Percentiles rank a stretch among this genome's conserved stretches.
These are phyloP conservation scores for Mycogona germanica DNA, from an alignment of 2,888 invertebrate genomes.

Conservation along the genomic window DNA sequence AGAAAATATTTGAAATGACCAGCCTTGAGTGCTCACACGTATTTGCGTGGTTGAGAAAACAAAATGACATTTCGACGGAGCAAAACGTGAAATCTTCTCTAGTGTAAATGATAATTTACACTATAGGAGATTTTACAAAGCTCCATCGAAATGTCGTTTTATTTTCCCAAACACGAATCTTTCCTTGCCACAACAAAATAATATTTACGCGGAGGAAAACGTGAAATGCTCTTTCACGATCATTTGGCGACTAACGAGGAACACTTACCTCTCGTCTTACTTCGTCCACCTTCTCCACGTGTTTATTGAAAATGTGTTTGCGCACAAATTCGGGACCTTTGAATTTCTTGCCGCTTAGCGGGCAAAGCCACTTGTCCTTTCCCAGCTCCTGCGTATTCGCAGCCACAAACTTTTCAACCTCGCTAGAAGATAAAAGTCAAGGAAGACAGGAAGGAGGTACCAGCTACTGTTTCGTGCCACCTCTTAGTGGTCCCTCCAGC, in stretches of 20 bases:
- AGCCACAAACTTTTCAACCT: constrained; percentile 88
- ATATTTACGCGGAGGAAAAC: background rate
- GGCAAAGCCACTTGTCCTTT: constrained; percentile 98
- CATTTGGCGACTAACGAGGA: background rate
- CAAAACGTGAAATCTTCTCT: too few relatives aligned
- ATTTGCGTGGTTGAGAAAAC: too few relatives aligned
- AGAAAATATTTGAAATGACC: background rate
- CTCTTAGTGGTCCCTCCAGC: too few relatives aligned
- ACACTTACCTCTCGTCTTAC: constrained; percentile 78
- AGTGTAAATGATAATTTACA: too few relatives aligned
- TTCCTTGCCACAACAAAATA: too few relatives aligned
- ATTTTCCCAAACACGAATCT: too few relatives aligned
- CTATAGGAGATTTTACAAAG: too few relatives aligned
- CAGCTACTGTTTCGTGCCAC: too few relatives aligned
- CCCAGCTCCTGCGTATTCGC: constrained; percentile 94
- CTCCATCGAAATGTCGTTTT: background rate
- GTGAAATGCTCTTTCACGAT: background rate
- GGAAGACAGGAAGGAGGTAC: too few relatives aligned
- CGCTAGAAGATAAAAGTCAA: constrained; percentile 32
- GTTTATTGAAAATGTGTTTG: constrained; percentile 97
- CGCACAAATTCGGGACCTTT: constrained; percentile 97
- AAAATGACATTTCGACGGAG: too few relatives aligned
- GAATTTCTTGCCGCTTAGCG: constrained; percentile 96
- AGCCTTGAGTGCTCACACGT: too few relatives aligned
- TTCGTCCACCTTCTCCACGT: constrained; percentile 91